A percentile compares a stretch with the other conserved stretches of the same genome.
phyloP scores from a whole-genome alignment of 2,888 invertebrate species.

The Platynereis dumerilii region DNA sequence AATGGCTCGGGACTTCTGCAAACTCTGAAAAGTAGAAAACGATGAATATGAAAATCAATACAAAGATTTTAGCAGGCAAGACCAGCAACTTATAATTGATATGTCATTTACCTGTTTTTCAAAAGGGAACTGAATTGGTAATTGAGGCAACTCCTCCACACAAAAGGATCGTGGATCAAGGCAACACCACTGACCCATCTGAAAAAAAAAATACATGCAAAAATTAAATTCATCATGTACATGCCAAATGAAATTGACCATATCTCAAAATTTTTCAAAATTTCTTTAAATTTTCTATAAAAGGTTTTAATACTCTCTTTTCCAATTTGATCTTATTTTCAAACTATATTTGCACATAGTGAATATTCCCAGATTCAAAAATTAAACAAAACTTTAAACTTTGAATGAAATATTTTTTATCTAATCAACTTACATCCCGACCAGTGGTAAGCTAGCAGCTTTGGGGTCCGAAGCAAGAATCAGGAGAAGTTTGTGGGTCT shows the following conservation, averaged over 20 bases:
- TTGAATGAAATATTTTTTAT: too few relatives aligned
- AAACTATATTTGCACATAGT: too few relatives aligned
- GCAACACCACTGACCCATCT: constrained; percentile 62
- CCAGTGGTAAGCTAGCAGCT: constrained; percentile 53
- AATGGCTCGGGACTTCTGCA: constrained; percentile 58
- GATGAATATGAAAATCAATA: background rate
- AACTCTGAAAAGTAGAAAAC: constrained; percentile 44
- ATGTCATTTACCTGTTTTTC: constrained; percentile 50
- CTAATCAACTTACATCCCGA: constrained; percentile 64
- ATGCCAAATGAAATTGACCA: too few relatives aligned
- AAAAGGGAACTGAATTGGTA: constrained; percentile 52
- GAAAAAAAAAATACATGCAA: too few relatives aligned
- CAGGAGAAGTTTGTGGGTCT: constrained; percentile 58
- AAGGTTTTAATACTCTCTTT: too few relatives aligned
- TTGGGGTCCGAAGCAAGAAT: constrained; percentile 62
- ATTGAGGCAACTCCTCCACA: constrained; percentile 59
- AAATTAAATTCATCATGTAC: too few relatives aligned
- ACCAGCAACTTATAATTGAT: background rate
- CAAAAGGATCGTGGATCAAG: constrained; percentile 54
- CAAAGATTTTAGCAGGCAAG: background rate
- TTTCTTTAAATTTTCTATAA: too few relatives aligned
- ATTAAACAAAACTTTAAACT: too few relatives aligned
- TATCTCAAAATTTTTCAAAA: too few relatives aligned
- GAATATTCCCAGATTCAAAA: too few relatives aligned
- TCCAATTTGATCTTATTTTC: too few relatives aligned